Base-by-base conservation (phyloP, 2,888 invertebrate genomes). In the Sacculina carcini region DNA sequence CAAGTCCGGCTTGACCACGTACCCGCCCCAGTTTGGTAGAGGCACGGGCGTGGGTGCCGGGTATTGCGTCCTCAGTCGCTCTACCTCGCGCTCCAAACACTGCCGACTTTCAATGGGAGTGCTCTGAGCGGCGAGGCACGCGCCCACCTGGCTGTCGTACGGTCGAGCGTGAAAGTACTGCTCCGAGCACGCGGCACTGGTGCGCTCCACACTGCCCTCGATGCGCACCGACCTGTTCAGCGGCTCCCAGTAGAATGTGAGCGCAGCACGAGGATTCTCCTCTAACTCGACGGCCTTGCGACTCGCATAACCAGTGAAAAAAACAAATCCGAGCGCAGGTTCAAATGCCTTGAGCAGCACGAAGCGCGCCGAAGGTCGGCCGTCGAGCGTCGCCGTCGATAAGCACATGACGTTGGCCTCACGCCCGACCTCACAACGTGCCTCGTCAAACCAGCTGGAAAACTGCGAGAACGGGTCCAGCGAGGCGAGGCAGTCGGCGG, bases 321-420 rank as follows among this genome's bases (percentile, higher is more conserved):
- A 96, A 56, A 76, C 78, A 63, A 94, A 94, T 2, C 98, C 98
- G n/a, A n/a, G n/a, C 51, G 78, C 77, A 53, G 75, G 72, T 47
- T 78, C 78, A 67, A 75, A 86, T 9, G 79, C 80, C 70, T 96
- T 98, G 51, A 90, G 72, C 49, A 98, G 69, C 10, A 98, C 83
- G 71, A 82, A 85, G 59, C 98, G 75, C 31, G 53, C 52, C n/a
- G 57, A 56, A 12, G 58, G 57, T n/a, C 29, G 32, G 12, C 55
- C 56, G 38, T 52, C 51, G 24, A 52, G 52, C 49, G 79, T 77
- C 3, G 80, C 78, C 26, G 92, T 92, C 12, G 87, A 80, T 52
- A 94, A 65, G 59, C 85, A 79, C 74, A 90, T 82, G 2, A 89
- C 89, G 72, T 90, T 94, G 0, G 92, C 78, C 65, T 94, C 92